Evolutionary conservation across 2,888 invertebrate genomes (phyloP).

Genomic region (Frankliniella intonsa): DNA sequence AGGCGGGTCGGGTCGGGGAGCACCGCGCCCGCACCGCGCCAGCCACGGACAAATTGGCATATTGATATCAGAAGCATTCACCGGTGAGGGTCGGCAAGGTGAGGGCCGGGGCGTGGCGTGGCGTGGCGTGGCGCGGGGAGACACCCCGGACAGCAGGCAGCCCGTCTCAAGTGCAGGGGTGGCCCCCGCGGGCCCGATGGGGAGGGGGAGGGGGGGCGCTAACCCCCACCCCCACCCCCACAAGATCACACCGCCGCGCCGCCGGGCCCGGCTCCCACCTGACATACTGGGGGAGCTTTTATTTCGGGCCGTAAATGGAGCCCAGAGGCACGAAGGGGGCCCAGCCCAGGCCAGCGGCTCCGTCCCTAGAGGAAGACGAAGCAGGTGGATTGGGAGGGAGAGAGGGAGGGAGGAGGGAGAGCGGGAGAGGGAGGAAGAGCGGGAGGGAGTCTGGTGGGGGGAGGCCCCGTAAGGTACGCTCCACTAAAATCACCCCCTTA

Average conservation of each 20-base stretch:
- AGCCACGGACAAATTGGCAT: background rate
- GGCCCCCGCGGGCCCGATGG: background rate
- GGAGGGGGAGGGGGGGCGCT: background rate
- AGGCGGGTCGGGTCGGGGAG: background rate
- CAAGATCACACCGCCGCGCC: background rate
- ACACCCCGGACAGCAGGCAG: background rate
- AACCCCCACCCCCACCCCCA: background rate
- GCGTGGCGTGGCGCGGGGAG: background rate
- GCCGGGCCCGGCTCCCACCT: background rate
- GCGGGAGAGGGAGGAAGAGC: background rate
- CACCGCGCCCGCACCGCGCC: background rate
- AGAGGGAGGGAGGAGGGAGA: background rate
- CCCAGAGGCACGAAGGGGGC: background rate
- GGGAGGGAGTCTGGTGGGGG: background rate
- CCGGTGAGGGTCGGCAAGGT: background rate
- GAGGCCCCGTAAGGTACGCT: background rate
- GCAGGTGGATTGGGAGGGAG: background rate
- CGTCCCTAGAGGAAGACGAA: background rate
- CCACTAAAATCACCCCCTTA: background rate
- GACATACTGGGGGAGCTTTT: background rate
- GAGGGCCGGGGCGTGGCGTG: background rate
- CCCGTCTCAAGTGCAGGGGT: background rate
- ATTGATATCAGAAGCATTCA: conserved; percentile 7
- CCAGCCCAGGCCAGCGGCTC: background rate
- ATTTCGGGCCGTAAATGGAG: conserved; percentile 8